Percentiles rank a stretch among this genome's conserved stretches.
phyloP scores from a whole-genome alignment of 2,888 invertebrate species.

The Argynnis bischoffii region DNA sequence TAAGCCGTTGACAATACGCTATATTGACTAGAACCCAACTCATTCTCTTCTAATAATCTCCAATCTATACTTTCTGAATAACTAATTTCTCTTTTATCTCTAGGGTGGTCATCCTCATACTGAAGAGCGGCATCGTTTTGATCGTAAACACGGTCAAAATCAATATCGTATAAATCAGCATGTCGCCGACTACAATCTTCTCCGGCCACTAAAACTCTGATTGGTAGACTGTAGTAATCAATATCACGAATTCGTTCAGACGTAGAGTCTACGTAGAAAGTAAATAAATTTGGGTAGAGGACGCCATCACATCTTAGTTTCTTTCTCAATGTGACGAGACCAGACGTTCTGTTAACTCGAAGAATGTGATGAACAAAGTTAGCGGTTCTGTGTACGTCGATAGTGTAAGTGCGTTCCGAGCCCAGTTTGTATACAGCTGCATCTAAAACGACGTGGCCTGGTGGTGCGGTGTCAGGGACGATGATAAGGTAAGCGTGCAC shows the following conservation, averaged over 20 bases:
- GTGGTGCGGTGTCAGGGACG: conserved; percentile 81
- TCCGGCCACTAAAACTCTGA: conserved; percentile 89
- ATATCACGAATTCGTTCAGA: conserved; percentile 90
- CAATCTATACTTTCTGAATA: conserved; percentile 70
- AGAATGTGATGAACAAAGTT: conserved; percentile 91
- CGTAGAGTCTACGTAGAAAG: conserved; percentile 92
- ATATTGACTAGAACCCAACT: conserved; percentile 75
- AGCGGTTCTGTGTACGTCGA: conserved; percentile 91
- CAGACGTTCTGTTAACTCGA: conserved; percentile 87
- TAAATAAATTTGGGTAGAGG: conserved; percentile 92
- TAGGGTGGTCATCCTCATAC: conserved; percentile 68
- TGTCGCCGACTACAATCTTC: conserved; percentile 86
- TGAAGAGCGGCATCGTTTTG: conserved; percentile 74
- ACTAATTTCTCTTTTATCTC: conserved; percentile 67
- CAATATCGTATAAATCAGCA: conserved; percentile 83
- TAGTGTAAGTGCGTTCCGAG: conserved; percentile 89
- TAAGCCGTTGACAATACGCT: conserved; percentile 76
- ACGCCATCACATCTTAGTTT: conserved; percentile 90
- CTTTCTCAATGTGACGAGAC: conserved; percentile 88
- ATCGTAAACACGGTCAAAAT: conserved; percentile 81
- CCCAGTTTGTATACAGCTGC: conserved; percentile 91
- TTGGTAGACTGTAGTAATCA: conserved; percentile 91
- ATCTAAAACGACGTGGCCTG: conserved; percentile 88
- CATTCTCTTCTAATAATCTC: conserved; percentile 73
- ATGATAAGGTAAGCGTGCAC: conserved; percentile 81